These are phyloP conservation scores for Salticus scenicus DNA, from an alignment of 2,888 invertebrate genomes.

Conservation along the genomic window DNA sequence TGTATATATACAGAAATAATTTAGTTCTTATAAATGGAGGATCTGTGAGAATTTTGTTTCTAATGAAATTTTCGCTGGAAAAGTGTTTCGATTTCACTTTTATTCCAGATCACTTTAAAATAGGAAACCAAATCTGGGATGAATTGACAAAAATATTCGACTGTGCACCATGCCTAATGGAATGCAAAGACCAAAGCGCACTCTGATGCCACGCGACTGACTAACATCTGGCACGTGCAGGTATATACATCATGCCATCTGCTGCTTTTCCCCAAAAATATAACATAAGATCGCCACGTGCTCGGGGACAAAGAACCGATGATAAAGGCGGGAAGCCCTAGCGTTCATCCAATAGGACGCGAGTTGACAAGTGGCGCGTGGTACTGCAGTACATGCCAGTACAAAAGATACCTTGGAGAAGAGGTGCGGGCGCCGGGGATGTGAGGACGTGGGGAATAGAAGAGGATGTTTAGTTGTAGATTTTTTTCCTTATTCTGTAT, in stretches of 20 bases:
- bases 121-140: not conserved
- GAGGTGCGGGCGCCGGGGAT: constrained; percentile 15
- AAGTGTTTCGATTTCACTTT: too few species aligned
- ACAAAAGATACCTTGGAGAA: constrained; percentile 41
- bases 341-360: constrained; percentile 48
- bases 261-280: constrained; percentile 27
- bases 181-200: constrained; percentile 43
- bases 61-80: too few species aligned
- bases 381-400: constrained; percentile 38
- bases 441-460: not conserved
- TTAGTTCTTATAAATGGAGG: too few species aligned
- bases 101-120: not conserved
- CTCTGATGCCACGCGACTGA: constrained; percentile 49
- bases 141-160: constrained; percentile 6
- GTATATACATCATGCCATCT: constrained; percentile 35
- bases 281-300: constrained; percentile 49
- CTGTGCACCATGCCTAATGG: constrained; percentile 47
- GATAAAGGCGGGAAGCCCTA: constrained; percentile 39
- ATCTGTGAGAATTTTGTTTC: too few species aligned
- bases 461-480: constrained; percentile 28
- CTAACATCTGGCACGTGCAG: constrained; percentile 65
- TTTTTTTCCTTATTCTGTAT: not conserved
- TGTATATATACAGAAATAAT: too few species aligned
- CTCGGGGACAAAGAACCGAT: constrained; percentile 50
- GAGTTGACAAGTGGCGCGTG: constrained; percentile 64